Evolutionary conservation across 2,888 invertebrate genomes (phyloP).

Genomic region (Tenthredo scrophulariae): DNA sequence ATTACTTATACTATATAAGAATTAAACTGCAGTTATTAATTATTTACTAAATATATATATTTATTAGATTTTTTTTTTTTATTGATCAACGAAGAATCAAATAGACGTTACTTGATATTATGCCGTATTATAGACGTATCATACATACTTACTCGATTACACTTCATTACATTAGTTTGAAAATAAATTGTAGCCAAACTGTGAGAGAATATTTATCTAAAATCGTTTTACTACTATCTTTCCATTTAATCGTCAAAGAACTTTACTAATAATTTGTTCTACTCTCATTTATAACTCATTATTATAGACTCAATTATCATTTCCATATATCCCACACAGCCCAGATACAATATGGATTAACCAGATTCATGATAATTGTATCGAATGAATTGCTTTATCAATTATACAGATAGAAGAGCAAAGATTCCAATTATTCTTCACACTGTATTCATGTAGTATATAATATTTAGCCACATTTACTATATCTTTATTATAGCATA

Average conservation of each 20-base stretch:
- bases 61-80: background rate
- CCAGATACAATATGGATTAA: background rate
- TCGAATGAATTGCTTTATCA: background rate
- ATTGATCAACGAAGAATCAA: slow-evolving; percentile 23
- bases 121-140: background rate
- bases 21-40: background rate
- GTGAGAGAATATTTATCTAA: background rate
- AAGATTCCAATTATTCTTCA: background rate
- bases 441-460: slow-evolving; percentile 4
- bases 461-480: background rate
- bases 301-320: background rate
- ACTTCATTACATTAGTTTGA: background rate
- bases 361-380: background rate
- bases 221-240: background rate
- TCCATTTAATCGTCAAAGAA: background rate
- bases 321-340: background rate
- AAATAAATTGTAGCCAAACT: background rate
- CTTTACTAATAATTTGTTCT: background rate
- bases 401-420: slow-evolving; percentile 6
- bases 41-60: slow-evolving; percentile 16
- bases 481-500: background rate
- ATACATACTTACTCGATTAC: background rate
- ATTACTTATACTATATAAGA: background rate
- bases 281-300: background rate
- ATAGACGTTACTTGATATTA: background rate